Base-by-base conservation (phyloP, 2,888 invertebrate genomes). In the Dusona sp. region DNA sequence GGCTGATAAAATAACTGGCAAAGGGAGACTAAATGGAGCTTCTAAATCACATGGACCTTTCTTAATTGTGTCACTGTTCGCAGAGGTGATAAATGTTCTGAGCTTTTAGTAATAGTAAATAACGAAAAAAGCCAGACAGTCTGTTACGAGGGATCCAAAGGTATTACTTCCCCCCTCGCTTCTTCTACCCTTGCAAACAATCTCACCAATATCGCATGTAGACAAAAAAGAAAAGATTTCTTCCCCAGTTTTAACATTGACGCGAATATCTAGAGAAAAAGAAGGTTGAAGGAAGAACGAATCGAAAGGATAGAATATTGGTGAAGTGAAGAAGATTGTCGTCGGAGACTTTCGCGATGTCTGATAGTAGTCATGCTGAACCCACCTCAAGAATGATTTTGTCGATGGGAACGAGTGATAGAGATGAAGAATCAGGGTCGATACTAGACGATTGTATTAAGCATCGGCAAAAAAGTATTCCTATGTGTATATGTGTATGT, bases 371-470 rank as follows among this genome's bases (percentile, higher is more conserved):
- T 67, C 57, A 57, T 78, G 64, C 75, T 16, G 33, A n/a, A 57
- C 45, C 16, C 48, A 61, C 75, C 77, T 83, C 83, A 80, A 72
- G 80, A 83, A 79, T 83, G 72, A 77, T 70, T 77, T 61, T 48
- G 54, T 54, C 54, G 68, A 57, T 57, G 57, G 42, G 42, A 78
- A 68, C n/a, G 64, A 48, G 67, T 13, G 45, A 70, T 48, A 36
- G 81, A 74, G 57, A 22, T 51, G 29, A 57, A 42, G 75, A 67
- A 74, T 54, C 9, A 25, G 48, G 72, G 54, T 86, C 86, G 84
- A 84, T 84, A 78, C 73, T 33, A 68, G 77, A 78, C 78, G 80
- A 68, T 51, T 51, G 79, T 75, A 80, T 65, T 57, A 33, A 75
- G 68, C 38, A 75, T 80, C 70, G 68, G 48, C 25, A 64, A 48